Conservation (phyloP, 2,113 vertebrate species). For the Gobio gobio region DNA sequence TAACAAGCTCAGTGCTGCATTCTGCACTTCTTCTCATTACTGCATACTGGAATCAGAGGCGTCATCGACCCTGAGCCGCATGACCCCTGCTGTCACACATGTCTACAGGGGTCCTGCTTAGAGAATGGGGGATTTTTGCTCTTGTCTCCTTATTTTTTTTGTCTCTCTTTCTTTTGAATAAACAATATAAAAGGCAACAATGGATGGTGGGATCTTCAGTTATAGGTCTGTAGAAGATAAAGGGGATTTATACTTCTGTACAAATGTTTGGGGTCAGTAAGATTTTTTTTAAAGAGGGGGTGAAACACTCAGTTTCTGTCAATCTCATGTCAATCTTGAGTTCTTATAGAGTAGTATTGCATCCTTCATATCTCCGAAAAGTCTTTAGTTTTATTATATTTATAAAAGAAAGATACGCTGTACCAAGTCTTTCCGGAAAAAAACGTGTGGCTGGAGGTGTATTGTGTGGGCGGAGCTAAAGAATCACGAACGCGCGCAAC, state of each 20-base stretch:
- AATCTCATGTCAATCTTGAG: too few relatives aligned
- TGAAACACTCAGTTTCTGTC: too few relatives aligned
- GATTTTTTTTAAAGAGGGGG: not conserved
- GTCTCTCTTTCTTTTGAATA: not conserved
- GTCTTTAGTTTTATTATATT: too few relatives aligned
- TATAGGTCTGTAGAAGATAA: not conserved
- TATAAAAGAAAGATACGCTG: too few relatives aligned
- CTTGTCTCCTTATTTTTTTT: constrained; percentile 28
- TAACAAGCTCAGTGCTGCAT: constrained; percentile 69
- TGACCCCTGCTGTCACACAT: not conserved
- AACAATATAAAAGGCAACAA: constrained; percentile 2
- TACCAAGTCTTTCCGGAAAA: too few relatives aligned
- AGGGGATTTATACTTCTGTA: not conserved
- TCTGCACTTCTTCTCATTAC: constrained; percentile 55
- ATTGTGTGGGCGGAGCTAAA: too few relatives aligned
- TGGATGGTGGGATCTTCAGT: not conserved
- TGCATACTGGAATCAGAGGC: constrained; percentile 37
- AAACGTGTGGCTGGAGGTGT: too few relatives aligned
- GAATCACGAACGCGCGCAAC: too few relatives aligned
- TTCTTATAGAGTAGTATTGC: too few relatives aligned
- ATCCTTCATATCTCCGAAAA: too few relatives aligned
- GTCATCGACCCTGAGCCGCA: constrained; percentile 32
- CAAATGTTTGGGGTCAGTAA: not conserved
- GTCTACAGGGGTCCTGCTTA: constrained; percentile 7
- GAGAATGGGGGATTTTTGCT: constrained; percentile 7